A percentile compares a stretch with the other conserved stretches of the same genome.
These are phyloP conservation scores for Scolopax bukidnonensis DNA, from an alignment of 2,797 vertebrate species.

Conservation along the genomic window DNA sequence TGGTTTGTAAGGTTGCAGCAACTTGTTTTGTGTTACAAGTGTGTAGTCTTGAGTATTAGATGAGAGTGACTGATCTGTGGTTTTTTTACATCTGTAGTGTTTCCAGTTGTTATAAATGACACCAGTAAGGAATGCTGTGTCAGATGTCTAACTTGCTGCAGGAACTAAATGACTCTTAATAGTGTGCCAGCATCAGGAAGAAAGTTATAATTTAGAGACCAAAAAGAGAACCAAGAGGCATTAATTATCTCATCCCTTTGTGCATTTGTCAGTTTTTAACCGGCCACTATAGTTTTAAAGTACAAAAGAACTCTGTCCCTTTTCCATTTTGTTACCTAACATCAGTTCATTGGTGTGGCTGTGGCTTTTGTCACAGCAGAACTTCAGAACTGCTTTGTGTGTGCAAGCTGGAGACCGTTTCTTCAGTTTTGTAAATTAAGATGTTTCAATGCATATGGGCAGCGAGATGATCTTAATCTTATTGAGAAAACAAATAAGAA, in stretches of 20 bases:
- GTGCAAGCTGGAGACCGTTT: background rate
- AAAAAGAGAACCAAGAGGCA: constrained; percentile 23
- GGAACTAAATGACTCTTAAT: constrained; percentile 40
- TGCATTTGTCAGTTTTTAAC: constrained; percentile 27
- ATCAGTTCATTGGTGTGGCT: background rate
- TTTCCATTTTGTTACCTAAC: background rate
- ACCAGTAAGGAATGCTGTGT: background rate
- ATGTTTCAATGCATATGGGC: background rate
- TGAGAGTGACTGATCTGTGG: background rate
- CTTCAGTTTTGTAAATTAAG: background rate
- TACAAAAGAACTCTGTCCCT: background rate
- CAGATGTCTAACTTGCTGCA: background rate
- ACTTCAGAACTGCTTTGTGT: background rate
- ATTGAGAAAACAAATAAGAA: background rate
- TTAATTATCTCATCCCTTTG: constrained; percentile 57
- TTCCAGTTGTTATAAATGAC: background rate
- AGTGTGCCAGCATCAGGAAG: constrained; percentile 19
- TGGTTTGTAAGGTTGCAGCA: background rate
- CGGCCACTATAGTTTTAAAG: background rate
- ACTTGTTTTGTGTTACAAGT: background rate
- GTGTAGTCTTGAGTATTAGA: accelerated
- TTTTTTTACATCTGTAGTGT: background rate
- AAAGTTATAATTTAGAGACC: constrained; percentile 52
- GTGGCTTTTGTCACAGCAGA: background rate
- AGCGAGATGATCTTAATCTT: background rate